Percentiles rank a stretch among this genome's conserved stretches.
Conservation (phyloP, 2,888 invertebrate genomes). For the Hydrotaea diabolus region DNA sequence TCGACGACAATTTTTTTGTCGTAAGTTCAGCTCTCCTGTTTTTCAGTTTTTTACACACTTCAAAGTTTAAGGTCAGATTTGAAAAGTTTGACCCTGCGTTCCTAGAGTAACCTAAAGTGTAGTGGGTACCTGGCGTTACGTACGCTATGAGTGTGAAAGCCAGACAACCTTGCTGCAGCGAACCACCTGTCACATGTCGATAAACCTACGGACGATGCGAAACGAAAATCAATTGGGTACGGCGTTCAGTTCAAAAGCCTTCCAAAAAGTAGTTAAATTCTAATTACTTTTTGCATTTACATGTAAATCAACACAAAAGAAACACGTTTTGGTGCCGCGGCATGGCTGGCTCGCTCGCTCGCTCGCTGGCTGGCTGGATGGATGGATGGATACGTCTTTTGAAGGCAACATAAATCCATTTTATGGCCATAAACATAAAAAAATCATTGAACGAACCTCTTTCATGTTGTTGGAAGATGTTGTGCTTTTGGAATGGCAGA, state of each 20-base stretch:
- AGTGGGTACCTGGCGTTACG: no score
- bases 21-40: no score
- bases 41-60: no score
- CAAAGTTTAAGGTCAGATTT: no score
- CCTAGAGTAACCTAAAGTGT: no score
- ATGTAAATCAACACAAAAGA: constrained; percentile 35
- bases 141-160: background rate
- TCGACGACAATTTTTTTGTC: no score
- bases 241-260: constrained; percentile 17
- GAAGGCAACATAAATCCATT: constrained; percentile 59
- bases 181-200: constrained; percentile 22
- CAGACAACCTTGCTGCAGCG: background rate
- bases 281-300: constrained; percentile 42
- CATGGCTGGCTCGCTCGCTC: background rate
- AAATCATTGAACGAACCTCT: constrained; percentile 42
- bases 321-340: constrained; percentile 15
- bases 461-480: constrained; percentile 23
- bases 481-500: constrained; percentile 40
- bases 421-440: constrained; percentile 52
- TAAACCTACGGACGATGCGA: background rate
- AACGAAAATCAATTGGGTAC: background rate
- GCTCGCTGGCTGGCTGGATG: background rate
- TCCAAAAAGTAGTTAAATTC: constrained; percentile 40
- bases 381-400: background rate
- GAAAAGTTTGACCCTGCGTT: no score